These are phyloP conservation scores for Aphaenogaster rudis DNA, from an alignment of 1,140 invertebrate species.

Conservation along the genomic window DNA sequence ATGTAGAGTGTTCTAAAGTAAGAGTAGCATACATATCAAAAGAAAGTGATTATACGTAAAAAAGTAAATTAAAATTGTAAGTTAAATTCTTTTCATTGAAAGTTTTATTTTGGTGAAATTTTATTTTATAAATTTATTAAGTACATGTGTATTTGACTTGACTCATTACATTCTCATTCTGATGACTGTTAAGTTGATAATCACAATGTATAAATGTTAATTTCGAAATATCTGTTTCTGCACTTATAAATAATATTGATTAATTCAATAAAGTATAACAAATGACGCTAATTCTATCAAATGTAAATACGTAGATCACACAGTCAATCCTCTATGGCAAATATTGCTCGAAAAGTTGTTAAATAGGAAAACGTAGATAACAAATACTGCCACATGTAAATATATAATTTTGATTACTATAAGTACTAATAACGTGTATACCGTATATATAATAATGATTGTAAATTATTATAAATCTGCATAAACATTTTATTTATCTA, in stretches of 20 bases:
- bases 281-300: not conserved
- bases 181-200: no score
- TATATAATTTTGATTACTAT: not conserved
- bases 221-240: not conserved
- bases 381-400: slow-evolving; percentile 30
- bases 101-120: no score
- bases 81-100: no score
- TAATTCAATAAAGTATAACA: not conserved
- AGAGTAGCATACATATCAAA: no score
- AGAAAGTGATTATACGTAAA: no score
- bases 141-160: no score
- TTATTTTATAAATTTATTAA: no score
- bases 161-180: no score
- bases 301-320: not conserved
- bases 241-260: not conserved
- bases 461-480: not conserved
- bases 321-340: not conserved
- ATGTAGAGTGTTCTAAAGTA: no score
- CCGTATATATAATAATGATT: not conserved
- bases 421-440: not conserved
- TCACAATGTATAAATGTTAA: no score
- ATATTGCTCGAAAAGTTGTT: slow-evolving; percentile 14
- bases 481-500: not conserved
- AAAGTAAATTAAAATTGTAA: no score
- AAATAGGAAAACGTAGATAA: slow-evolving; percentile 35